Conservation (phyloP, 2,888 invertebrate species). For the Catocala fraxini region DNA sequence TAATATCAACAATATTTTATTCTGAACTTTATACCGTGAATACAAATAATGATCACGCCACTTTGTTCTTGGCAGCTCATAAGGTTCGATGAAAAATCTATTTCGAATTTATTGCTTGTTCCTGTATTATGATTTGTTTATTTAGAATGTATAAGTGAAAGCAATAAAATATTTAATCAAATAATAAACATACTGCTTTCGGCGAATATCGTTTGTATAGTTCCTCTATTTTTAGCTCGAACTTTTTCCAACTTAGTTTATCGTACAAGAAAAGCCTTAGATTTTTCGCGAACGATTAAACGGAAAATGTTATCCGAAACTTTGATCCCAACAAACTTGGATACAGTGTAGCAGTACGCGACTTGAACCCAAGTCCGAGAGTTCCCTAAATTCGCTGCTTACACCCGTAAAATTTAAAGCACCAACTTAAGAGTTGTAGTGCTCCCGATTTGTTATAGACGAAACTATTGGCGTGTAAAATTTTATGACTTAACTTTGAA, state of each 20-base stretch:
- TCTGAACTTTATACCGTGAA: constrained; percentile 22
- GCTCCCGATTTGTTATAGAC: constrained; percentile 27
- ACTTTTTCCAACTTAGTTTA: not conserved
- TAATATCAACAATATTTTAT: constrained; percentile 38
- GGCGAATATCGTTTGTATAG: not conserved
- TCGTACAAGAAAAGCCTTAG: constrained; percentile 6
- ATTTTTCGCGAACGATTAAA: constrained; percentile 22
- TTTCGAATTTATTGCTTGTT: constrained; percentile 9
- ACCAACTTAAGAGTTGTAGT: constrained; percentile 24
- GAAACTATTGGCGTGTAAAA: constrained; percentile 31
- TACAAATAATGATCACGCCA: constrained; percentile 24
- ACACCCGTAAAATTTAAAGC: constrained; percentile 26
- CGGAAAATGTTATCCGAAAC: constrained; percentile 24
- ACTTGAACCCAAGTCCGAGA: constrained; percentile 13
- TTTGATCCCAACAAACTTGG: constrained; percentile 23
- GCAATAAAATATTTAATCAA: not conserved
- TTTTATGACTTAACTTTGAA: constrained; percentile 29
- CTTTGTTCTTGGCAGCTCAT: constrained; percentile 25
- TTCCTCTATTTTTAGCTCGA: not conserved
- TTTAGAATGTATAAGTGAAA: not conserved
- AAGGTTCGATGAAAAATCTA: constrained; percentile 13
- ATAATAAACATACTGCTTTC: not conserved
- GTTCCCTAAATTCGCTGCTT: constrained; percentile 22
- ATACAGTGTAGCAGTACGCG: constrained; percentile 10
- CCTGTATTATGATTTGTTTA: not conserved